Conservation (phyloP, 1,140 invertebrate species). For the Macrobrachium rosenbergii region DNA sequence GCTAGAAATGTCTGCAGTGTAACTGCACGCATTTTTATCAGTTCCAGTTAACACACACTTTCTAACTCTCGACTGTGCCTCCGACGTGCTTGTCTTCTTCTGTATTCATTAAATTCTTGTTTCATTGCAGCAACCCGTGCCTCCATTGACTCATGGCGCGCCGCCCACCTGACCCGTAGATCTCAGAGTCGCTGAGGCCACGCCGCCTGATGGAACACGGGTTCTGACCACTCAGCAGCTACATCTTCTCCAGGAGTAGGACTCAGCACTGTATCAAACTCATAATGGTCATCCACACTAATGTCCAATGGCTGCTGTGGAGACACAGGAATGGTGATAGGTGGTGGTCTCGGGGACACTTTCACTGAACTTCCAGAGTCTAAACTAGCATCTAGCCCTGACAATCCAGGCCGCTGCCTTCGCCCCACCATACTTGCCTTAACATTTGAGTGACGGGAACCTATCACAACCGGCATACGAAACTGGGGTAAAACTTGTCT, state of each 20-base stretch:
- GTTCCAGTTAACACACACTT: constrained; percentile 67
- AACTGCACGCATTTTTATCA: constrained; percentile 36
- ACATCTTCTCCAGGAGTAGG: constrained; percentile 69
- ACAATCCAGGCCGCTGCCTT: constrained; percentile 69
- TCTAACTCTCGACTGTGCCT: constrained; percentile 70
- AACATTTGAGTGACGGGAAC: constrained; percentile 68
- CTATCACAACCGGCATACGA: constrained; percentile 49
- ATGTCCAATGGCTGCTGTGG: constrained; percentile 76
- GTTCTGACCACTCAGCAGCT: constrained; percentile 69
- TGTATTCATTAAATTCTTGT: constrained; percentile 94
- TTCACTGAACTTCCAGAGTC: constrained; percentile 56
- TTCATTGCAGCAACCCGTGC: constrained; percentile 94
- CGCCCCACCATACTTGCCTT: constrained; percentile 77
- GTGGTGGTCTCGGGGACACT: constrained; percentile 65
- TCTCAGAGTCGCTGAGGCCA: constrained; percentile 70
- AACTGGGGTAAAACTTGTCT: constrained; percentile 64
- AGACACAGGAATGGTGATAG: constrained; percentile 66
- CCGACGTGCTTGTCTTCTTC: constrained; percentile 84
- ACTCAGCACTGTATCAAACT: constrained; percentile 81
- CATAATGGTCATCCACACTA: constrained; percentile 95
- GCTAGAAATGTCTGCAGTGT: constrained; percentile 18
- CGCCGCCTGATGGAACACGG: constrained; percentile 70
- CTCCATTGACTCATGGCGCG: constrained; percentile 83
- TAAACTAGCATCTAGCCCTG: constrained; percentile 65
- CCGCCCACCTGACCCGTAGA: constrained; percentile 67